A percentile compares a stretch with the other conserved stretches of the same genome.
Conservation (phyloP, 2,888 invertebrate genomes). For the Lasioglossum malachurum region DNA sequence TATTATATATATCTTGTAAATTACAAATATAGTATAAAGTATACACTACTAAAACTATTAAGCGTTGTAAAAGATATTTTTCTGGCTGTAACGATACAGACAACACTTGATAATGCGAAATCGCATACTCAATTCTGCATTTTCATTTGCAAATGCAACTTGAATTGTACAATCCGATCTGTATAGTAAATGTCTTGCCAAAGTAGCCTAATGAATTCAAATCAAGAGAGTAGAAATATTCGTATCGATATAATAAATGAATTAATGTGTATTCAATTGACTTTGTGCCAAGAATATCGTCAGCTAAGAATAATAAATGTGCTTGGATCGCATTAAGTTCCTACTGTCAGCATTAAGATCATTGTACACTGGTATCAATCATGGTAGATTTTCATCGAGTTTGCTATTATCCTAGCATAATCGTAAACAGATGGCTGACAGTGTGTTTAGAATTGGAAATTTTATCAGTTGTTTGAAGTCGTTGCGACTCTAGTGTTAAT, state of each 20-base stretch:
- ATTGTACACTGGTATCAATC: constrained; percentile 86
- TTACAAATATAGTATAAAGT: constrained; percentile 14
- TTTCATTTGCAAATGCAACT: constrained; percentile 22
- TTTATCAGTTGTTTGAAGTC: constrained; percentile 87
- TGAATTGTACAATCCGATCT: constrained; percentile 18
- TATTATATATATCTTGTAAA: constrained; percentile 15
- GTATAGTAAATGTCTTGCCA: constrained; percentile 43
- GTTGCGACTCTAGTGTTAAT: constrained; percentile 94
- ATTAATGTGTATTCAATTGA: constrained; percentile 34
- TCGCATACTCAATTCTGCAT: constrained; percentile 16
- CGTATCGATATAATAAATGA: constrained; percentile 13
- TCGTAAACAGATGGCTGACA: constrained; percentile 97
- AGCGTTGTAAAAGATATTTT: constrained; percentile 35
- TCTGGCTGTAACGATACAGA: constrained; percentile 31
- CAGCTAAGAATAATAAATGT: constrained; percentile 43
- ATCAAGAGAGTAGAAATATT: constrained; percentile 22
- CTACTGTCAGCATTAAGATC: constrained; percentile 48
- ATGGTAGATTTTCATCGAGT: constrained; percentile 97
- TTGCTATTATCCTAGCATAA: constrained; percentile 96
- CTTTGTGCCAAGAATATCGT: constrained; percentile 55
- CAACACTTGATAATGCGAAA: constrained; percentile 13
- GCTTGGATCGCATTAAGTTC: constrained; percentile 58
- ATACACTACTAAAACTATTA: constrained; percentile 30
- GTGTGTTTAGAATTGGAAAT: constrained; percentile 98
- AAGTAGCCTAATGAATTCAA: constrained; percentile 57